phyloP scores from a whole-genome alignment of 2,797 vertebrate genomes.

The Pteropus rufus region DNA sequence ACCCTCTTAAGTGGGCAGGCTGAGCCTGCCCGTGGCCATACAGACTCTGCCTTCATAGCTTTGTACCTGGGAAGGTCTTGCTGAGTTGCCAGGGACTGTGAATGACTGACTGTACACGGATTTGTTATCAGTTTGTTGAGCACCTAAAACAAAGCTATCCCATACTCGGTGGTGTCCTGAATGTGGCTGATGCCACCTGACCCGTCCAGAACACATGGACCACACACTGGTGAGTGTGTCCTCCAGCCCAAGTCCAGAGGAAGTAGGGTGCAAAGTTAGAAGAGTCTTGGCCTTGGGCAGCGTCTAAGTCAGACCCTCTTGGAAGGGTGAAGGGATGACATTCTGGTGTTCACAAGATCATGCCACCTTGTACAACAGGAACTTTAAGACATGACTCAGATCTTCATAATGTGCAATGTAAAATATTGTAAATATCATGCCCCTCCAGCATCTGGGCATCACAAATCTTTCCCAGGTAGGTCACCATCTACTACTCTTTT shows the following conservation, averaged over 20 bases:
- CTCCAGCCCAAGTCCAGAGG: background rate
- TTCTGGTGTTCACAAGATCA: background rate
- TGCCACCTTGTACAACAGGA: background rate
- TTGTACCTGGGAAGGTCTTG: background rate
- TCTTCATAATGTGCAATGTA: background rate
- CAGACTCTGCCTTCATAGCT: background rate
- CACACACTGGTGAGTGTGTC: background rate
- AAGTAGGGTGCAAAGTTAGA: background rate
- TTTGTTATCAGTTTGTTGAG: background rate
- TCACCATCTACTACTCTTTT: background rate
- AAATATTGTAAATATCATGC: accelerated
- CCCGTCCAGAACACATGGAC: too few relatives aligned
- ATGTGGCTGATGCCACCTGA: accelerated
- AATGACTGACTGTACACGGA: accelerated
- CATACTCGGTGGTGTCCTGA: background rate
- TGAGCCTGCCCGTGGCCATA: background rate
- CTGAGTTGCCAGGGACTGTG: background rate
- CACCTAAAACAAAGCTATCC: background rate
- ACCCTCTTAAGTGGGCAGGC: background rate
- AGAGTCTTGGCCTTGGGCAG: background rate
- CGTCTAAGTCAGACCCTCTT: accelerated
- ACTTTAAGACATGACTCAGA: background rate
- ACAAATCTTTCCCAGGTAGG: conserved; percentile 3
- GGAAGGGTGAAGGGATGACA: background rate
- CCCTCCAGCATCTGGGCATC: background rate